Conservation (phyloP, 1,140 invertebrate genomes). For the Meloidogyne hapla region DNA sequence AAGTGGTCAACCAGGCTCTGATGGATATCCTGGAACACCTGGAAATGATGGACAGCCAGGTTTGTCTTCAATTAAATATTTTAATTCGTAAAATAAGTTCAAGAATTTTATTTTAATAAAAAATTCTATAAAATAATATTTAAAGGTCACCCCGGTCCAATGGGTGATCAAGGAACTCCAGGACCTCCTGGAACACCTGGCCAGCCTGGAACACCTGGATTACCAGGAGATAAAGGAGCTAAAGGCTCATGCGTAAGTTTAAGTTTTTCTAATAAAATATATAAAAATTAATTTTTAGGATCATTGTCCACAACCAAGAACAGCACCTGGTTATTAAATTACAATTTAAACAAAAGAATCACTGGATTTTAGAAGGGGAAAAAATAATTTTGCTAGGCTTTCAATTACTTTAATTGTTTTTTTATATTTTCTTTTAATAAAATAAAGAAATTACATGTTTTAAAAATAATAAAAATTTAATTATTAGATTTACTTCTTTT, state of each 20-base stretch:
- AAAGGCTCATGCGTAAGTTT: constrained; percentile 2
- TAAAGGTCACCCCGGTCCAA: constrained; percentile 4
- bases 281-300: constrained; percentile 8
- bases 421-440: too few relatives aligned
- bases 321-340: constrained; percentile 14
- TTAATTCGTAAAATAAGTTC: neutral
- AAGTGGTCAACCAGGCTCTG: neutral
- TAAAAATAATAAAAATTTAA: too few relatives aligned
- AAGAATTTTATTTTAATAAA: neutral
- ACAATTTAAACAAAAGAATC: too few relatives aligned
- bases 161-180: constrained; percentile 8
- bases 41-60: constrained; percentile 19
- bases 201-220: neutral
- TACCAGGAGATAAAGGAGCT: neutral
- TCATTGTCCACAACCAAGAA: constrained; percentile 17
- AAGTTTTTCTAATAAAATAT: neutral
- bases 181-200: constrained; percentile 6
- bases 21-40: constrained; percentile 9
- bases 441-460: too few relatives aligned
- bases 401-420: too few relatives aligned
- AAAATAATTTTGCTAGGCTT: too few relatives aligned
- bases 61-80: neutral
- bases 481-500: too few relatives aligned
- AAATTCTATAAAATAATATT: neutral
- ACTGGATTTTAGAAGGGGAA: too few relatives aligned